These are phyloP conservation scores for Hyposoter didymator DNA, from an alignment of 2,888 invertebrate species.

Conservation along the genomic window DNA sequence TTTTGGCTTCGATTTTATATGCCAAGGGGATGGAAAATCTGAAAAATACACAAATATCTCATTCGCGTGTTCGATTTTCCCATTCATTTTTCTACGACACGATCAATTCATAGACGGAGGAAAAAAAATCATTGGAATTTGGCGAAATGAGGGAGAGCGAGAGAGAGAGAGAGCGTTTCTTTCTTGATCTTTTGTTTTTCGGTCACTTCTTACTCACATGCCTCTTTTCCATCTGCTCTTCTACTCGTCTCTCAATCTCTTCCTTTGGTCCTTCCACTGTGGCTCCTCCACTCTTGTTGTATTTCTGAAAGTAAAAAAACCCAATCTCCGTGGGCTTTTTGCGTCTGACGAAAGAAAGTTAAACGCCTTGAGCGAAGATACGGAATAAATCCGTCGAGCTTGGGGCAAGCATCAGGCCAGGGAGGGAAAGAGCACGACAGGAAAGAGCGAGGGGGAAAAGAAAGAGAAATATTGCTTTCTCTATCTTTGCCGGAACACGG, in stretches of 20 bases:
- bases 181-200: conserved; percentile 33
- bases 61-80: neutral
- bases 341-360: conserved; percentile 47
- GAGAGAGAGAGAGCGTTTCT: neutral
- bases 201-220: conserved; percentile 15
- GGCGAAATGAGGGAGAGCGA: neutral
- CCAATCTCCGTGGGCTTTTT: conserved; percentile 61
- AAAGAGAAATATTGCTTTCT: conserved; percentile 32
- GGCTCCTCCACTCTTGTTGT: conserved; percentile 15
- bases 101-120: neutral
- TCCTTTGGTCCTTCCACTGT: neutral
- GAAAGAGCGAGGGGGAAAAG: neutral
- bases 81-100: neutral
- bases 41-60: neutral
- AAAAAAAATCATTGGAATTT: neutral
- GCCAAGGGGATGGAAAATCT: neutral
- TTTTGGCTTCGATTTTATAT: neutral
- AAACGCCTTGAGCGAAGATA: conserved; percentile 58
- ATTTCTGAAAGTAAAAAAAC: conserved; percentile 32
- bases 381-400: conserved; percentile 64
- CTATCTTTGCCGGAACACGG: conserved; percentile 45
- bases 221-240: conserved; percentile 11
- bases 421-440: neutral
- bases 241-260: conserved; percentile 7
- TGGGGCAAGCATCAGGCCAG: conserved; percentile 43